A percentile compares a stretch with the other conserved stretches of the same genome.
Conservation (phyloP, 2,113 vertebrate species). For the Catharus minimus region DNA sequence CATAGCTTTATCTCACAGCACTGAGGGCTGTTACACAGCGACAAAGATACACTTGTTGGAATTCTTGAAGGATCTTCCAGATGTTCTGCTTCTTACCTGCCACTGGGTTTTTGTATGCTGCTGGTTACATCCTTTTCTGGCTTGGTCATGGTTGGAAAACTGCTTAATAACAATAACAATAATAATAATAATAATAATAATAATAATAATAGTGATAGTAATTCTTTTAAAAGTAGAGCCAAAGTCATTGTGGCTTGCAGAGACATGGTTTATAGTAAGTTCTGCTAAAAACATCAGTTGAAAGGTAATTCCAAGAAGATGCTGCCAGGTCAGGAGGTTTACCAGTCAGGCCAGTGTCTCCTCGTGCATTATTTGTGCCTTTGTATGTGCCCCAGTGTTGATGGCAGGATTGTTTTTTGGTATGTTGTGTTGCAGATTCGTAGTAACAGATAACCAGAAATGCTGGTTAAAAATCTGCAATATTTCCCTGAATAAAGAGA, state of each 20-base stretch:
- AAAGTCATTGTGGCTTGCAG: neutral
- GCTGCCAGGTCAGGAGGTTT: neutral
- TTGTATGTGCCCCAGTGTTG: neutral
- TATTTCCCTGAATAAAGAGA: conserved; percentile 6
- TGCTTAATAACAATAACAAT: neutral
- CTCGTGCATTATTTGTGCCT: neutral
- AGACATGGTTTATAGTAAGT: neutral
- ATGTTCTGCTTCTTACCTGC: neutral
- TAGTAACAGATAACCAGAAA: neutral
- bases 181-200: neutral
- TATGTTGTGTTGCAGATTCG: neutral
- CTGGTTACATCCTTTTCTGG: neutral
- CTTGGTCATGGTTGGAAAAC: neutral
- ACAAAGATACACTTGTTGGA: neutral
- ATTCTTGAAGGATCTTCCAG: neutral
- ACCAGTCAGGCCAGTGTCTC: neutral
- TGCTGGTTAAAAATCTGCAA: neutral
- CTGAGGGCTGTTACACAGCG: neutral
- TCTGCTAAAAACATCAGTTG: neutral
- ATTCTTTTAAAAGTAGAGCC: neutral
- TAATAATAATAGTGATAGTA: neutral
- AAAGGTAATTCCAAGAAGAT: neutral
- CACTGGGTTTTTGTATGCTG: neutral
- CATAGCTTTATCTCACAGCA: neutral
- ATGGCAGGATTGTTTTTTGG: neutral